Evolutionary conservation across 2,888 invertebrate genomes (phyloP), one percentile per base, ranked within the genome.

Genomic region (Phymatocera aterrima): DNA sequence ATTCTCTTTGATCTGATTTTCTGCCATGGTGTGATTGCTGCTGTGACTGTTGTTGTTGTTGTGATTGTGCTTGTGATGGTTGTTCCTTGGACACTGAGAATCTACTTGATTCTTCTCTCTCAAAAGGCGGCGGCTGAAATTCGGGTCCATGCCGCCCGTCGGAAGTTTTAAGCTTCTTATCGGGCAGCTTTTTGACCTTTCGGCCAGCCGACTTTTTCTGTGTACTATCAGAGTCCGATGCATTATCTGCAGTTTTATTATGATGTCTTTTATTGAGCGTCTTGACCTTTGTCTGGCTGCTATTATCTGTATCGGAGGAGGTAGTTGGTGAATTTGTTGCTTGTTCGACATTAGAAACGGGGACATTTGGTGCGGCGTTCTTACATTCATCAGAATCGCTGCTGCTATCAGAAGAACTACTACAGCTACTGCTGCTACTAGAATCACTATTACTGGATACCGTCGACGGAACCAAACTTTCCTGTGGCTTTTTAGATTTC

Each of bases 161-260:
- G 94, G 95, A 94, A 94, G 94, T 94, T 95, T 95, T 95, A 94
- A 94, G 94, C 94, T 95, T 95, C 95, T 94, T 95, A 92, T 94
- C 94, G 90, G 94, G 94, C 93, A 94, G 93, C 93, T 94, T 94
- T 91, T 93, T 93, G 89, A 91, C 90, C 91, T 91, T 92, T 88
- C 91, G 91, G 85, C 90, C 91, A 84, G 87, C 88, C 85, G 83
- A 85, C 83, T 84, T 83, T 65, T 61, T 72, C 80, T 79, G 80
- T 46, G 75, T 80, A 80, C 75, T 28, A 78, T 81, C 81, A 75
- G 60, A 60, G 54, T 77, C 68, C 43, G 72, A 77, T 65, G 72
- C 54, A 34, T 80, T 81, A 64, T 81, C 81, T 21, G 74, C 51
- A 24, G 80, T 24, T 77, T 79, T 84, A 61, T 80, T 81, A 37